These are phyloP conservation scores for Caenorhabditis sinica DNA, from an alignment of 2,888 invertebrate species.

Conservation along the genomic window DNA sequence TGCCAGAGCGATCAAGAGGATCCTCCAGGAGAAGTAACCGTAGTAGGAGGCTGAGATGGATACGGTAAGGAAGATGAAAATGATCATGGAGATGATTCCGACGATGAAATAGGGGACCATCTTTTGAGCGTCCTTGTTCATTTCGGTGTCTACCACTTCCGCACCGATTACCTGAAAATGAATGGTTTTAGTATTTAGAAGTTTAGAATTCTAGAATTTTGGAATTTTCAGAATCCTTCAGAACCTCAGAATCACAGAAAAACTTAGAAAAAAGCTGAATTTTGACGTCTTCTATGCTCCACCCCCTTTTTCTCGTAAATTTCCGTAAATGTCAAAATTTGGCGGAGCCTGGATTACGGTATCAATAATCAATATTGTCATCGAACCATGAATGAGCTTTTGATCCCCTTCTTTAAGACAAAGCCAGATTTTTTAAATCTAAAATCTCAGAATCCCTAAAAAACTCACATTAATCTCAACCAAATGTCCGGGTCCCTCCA, in stretches of 20 bases:
- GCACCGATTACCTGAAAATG: slow-evolving; percentile 81
- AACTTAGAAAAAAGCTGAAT: not conserved
- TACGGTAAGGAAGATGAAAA: slow-evolving; percentile 66
- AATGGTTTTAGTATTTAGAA: not conserved
- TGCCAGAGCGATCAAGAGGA: slow-evolving; percentile 74
- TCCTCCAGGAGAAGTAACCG: slow-evolving; percentile 69
- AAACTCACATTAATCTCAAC: slow-evolving; percentile 73
- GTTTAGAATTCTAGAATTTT: no score
- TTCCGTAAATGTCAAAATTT: no score
- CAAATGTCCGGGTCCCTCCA: slow-evolving; percentile 41
- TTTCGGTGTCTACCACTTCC: slow-evolving; percentile 83
- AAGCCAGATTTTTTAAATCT: not conserved
- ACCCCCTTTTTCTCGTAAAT: not conserved
- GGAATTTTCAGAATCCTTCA: no score
- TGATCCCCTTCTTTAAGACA: no score
- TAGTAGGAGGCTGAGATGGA: slow-evolving; percentile 67
- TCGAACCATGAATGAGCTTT: no score
- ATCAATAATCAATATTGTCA: no score
- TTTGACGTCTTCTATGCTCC: not conserved
- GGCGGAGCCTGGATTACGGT: not conserved
- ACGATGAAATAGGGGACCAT: slow-evolving; percentile 80
- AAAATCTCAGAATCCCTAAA: not conserved
- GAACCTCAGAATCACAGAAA: no score
- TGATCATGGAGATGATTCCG: slow-evolving; percentile 73
- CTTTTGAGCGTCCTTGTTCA: slow-evolving; percentile 81